phyloP scores from a whole-genome alignment of 2,888 invertebrate genomes.

The Microchrysa polita region DNA sequence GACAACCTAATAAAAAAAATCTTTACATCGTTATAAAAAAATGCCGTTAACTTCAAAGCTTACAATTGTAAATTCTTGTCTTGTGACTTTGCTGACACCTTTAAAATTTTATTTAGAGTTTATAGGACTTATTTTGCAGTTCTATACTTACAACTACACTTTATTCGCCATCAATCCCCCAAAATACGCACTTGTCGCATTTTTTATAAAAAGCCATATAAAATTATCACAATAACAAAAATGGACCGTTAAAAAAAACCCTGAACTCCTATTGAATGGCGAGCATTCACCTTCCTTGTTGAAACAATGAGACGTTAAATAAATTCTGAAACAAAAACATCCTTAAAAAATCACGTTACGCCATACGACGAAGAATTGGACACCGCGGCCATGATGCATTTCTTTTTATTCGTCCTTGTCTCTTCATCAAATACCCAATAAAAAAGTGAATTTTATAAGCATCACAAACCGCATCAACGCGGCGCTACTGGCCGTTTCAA shows the following conservation, averaged over 20 bases:
- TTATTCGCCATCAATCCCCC: background rate
- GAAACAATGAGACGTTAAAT: too few relatives aligned
- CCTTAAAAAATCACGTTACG: background rate
- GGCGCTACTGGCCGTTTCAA: too few relatives aligned
- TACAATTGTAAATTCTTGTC: background rate
- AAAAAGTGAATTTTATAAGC: conserved; percentile 5
- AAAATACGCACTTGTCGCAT: too few relatives aligned
- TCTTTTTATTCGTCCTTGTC: too few relatives aligned
- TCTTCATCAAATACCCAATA: background rate
- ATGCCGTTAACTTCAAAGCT: background rate
- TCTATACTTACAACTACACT: too few relatives aligned
- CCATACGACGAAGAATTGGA: background rate
- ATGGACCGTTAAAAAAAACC: too few relatives aligned
- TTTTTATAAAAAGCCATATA: too few relatives aligned
- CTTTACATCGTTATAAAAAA: too few relatives aligned
- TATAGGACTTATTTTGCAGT: background rate
- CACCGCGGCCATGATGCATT: too few relatives aligned
- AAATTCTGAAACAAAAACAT: conserved; percentile 7
- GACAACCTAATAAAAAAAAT: too few relatives aligned
- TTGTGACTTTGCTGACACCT: background rate
- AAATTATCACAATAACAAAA: background rate
- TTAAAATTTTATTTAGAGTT: conserved; percentile 5
- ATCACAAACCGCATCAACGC: background rate
- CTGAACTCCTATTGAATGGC: too few relatives aligned
- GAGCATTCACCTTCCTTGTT: background rate